Conservation (phyloP, 2,797 vertebrate genomes). For the Jordanella pulchra region DNA sequence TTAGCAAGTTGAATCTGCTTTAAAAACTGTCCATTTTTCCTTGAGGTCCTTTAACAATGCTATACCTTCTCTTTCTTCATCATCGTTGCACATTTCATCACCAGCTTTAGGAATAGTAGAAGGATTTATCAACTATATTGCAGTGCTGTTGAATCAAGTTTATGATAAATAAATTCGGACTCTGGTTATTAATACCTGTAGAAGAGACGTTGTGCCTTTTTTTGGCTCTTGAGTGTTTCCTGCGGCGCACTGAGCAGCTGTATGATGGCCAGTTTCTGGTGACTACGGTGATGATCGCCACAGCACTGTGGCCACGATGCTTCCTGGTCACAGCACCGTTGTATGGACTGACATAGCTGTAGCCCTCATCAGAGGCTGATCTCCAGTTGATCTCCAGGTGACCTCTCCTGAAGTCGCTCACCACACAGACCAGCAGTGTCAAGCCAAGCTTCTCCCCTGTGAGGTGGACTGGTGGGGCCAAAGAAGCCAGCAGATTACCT, state of each 20-base stretch:
- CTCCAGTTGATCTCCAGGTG: conserved; percentile 75
- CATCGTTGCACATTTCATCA: conserved; percentile 29
- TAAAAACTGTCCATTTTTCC: neutral
- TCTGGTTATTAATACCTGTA: conserved; percentile 39
- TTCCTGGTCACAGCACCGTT: conserved; percentile 45
- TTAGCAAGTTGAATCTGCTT: conserved; percentile 4
- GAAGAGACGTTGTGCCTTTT: conserved; percentile 39
- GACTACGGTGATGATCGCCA: conserved; percentile 69
- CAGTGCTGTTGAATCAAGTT: neutral
- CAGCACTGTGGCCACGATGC: conserved; percentile 43
- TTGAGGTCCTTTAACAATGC: neutral
- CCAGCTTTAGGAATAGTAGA: conserved; percentile 42
- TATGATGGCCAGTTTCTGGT: conserved; percentile 75
- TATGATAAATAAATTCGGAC: neutral
- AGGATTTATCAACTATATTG: neutral
- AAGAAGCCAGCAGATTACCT: conserved; percentile 60
- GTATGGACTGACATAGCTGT: conserved; percentile 21
- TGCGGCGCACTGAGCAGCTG: conserved; percentile 74
- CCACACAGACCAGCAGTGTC: conserved; percentile 80
- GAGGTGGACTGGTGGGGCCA: conserved; percentile 77
- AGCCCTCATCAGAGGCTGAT: conserved; percentile 52
- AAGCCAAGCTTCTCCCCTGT: conserved; percentile 71
- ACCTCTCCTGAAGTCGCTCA: conserved; percentile 72
- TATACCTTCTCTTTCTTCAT: conserved; percentile 48
- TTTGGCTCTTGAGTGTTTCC: conserved; percentile 38